Base-by-base conservation (phyloP, 2,888 invertebrate genomes). In the Yponomeuta sedellus region DNA sequence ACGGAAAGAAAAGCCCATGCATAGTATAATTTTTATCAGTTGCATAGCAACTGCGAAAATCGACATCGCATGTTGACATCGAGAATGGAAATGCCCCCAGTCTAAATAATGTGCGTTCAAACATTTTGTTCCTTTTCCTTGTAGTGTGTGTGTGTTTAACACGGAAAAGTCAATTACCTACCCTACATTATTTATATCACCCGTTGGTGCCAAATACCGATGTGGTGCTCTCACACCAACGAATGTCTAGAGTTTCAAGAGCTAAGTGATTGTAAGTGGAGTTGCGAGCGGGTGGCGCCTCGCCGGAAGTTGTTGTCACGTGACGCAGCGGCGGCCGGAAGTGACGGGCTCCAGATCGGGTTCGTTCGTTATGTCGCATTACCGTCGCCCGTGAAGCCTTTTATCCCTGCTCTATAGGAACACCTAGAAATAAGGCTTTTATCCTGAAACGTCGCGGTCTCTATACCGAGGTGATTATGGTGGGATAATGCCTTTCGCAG, bases 201-300 rank as follows among this genome's bases (percentile, higher is more conserved):
- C 44, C 12, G 16, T 52, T 52, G 44, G 44, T 12, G 16, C 44
- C 44, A 52, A 52, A 52, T 52, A 12, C 44, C 44, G 44, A 52
- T 16, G 44, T 16, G 44, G 44, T 16, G 16, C 44, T 4, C 12
- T 12, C 44, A 12, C 44, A 52, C 16, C 12, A 12, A 52, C 44
- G 39, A n/a, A 61, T n/a, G 78, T 81, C 69, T 79, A 73, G 74
- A 73, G 82, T 78, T 82, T 77, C 75, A 77, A 78, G 75, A 78
- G 81, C 81, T 88, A 88, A 89, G 89, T 90, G 90, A 89, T 88
- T 88, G 89, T 89, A 86, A 88, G 86, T 86, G 82, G 80, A 82
- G 80, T 74, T 76, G 78, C 77, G 75, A 77, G 78, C 77, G 79
- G 75, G 83, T 85, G 88, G 88, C 90, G 90, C 89, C 88, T 75